Conservation (phyloP, 2,888 invertebrate species). For the Coelogynopora nodosa region DNA sequence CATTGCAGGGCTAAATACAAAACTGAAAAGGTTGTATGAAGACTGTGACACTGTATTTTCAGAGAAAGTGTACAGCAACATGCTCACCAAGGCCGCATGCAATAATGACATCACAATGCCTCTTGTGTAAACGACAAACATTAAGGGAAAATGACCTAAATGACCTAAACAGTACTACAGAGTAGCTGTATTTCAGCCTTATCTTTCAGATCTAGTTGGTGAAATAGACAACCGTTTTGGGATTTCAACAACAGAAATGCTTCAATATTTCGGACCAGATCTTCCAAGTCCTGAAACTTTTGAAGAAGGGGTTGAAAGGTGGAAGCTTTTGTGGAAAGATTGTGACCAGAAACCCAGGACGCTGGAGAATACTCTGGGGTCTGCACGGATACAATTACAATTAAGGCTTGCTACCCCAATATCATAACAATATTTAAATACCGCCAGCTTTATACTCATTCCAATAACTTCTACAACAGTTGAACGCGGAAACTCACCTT, state of each 20-base stretch:
- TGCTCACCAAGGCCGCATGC: neutral
- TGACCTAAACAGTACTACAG: neutral
- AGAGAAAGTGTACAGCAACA: neutral
- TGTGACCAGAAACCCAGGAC: neutral
- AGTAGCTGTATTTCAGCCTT: neutral
- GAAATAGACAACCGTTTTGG: neutral
- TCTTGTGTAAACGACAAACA: neutral
- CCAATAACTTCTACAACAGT: neutral
- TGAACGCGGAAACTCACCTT: neutral
- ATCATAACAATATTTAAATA: neutral
- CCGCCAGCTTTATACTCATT: neutral
- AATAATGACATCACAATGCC: neutral
- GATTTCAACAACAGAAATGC: neutral
- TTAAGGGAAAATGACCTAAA: neutral
- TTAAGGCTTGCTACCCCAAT: too few relatives aligned
- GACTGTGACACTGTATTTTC: neutral
- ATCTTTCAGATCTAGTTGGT: neutral
- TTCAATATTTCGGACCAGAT: too few relatives aligned
- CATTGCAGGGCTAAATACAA: neutral
- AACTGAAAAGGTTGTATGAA: neutral
- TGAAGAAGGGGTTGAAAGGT: neutral
- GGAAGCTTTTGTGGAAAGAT: neutral
- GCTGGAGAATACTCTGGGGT: neutral
- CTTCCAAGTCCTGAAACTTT: neutral
- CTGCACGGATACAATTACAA: too few relatives aligned